phyloP scores from a whole-genome alignment of 37 sponge, comb jelly and placozoan genomes.

The Amphimedon queenslandica region DNA sequence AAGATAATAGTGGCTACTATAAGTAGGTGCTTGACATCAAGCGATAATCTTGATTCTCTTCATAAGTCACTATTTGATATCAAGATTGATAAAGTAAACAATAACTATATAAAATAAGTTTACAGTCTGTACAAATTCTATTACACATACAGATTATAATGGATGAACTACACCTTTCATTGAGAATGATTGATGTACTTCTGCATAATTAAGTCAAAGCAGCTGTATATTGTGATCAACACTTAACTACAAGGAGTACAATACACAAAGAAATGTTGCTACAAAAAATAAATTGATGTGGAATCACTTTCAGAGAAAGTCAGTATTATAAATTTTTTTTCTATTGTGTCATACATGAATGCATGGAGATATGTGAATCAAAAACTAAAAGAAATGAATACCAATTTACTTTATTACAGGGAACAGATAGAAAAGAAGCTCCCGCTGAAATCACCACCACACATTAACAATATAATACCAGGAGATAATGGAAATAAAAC shows the following conservation, averaged over 20 bases:
- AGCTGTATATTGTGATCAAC: no score
- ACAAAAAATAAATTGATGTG: background rate
- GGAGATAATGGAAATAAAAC: background rate
- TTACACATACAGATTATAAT: background rate
- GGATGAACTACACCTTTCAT: background rate
- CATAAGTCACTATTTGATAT: background rate
- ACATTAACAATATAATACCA: background rate
- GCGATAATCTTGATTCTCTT: background rate
- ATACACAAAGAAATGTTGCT: no score
- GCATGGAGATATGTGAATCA: background rate
- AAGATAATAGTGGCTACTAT: background rate
- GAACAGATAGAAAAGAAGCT: background rate
- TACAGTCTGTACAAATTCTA: background rate
- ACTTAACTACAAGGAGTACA: no score
- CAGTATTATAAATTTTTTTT: no score
- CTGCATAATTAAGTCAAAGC: background rate
- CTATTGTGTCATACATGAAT: background rate
- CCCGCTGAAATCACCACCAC: background rate
- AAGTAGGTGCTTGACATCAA: background rate
- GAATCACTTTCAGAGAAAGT: background rate
- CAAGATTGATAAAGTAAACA: background rate
- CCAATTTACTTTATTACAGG: background rate
- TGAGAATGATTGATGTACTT: background rate
- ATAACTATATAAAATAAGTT: background rate
- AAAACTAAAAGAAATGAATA: background rate